These are phyloP conservation scores for Mimumesa dahlbomi DNA, from an alignment of 2,888 invertebrate genomes.

Conservation along the genomic window DNA sequence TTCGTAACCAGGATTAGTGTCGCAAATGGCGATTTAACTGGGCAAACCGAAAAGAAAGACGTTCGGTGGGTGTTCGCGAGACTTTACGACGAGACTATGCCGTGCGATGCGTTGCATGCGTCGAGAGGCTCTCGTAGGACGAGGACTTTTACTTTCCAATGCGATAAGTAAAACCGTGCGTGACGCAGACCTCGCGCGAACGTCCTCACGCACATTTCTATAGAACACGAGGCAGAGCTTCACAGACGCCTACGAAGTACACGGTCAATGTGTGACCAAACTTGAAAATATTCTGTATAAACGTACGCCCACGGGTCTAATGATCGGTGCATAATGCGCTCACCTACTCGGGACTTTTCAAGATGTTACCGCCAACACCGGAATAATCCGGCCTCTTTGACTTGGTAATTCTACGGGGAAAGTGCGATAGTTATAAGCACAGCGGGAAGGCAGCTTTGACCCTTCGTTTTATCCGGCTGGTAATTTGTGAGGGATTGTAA, in stretches of 20 bases:
- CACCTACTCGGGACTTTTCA: not conserved
- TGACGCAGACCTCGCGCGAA: conserved; percentile 13
- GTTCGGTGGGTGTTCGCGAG: conserved; percentile 15
- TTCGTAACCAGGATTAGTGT: conserved; percentile 25
- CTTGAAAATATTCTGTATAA: conserved; percentile 6
- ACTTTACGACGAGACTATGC: conserved; percentile 16
- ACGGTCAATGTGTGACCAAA: conserved; percentile 20
- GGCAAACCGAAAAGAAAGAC: conserved; percentile 16
- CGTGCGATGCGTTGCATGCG: conserved; percentile 28
- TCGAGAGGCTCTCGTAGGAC: conserved; percentile 36
- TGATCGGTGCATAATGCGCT: not conserved
- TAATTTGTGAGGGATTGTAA: no score
- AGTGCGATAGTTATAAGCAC: no score
- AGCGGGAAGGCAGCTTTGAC: no score
- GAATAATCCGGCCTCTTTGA: no score
- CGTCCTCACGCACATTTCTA: not conserved
- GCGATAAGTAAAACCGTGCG: conserved; percentile 55
- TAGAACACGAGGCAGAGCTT: not conserved
- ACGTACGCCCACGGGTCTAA: conserved; percentile 1
- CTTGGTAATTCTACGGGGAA: no score
- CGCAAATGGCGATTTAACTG: conserved; percentile 10
- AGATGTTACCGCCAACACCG: no score
- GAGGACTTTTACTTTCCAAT: conserved; percentile 71
- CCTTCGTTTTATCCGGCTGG: no score
- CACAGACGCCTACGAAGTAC: conserved; percentile 28